Percentiles rank a stretch among this genome's conserved stretches.
These are phyloP conservation scores for Naso thynnoides DNA, from an alignment of 2,797 vertebrate genomes.

Conservation along the genomic window DNA sequence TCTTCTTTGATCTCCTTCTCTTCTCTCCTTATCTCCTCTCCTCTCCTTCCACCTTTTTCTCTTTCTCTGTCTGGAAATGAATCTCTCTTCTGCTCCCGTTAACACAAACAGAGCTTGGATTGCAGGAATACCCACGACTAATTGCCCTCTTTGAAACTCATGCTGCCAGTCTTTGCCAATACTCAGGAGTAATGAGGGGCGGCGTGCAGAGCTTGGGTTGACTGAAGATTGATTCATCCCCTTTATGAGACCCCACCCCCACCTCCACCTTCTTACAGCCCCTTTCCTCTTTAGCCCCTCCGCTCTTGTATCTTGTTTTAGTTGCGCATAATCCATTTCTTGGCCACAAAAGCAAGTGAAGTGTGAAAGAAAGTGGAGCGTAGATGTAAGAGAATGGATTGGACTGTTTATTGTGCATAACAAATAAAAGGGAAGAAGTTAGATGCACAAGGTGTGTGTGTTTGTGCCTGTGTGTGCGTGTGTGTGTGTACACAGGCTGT, in stretches of 20 bases:
- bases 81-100: slow-evolving; percentile 29
- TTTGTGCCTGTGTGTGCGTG: too few relatives aligned
- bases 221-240: slow-evolving; percentile 60
- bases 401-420: slow-evolving; percentile 24
- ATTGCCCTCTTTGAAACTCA: slow-evolving; percentile 62
- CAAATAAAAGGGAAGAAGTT: slow-evolving; percentile 2
- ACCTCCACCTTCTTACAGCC: slow-evolving; percentile 17
- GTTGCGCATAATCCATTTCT: slow-evolving; percentile 70
- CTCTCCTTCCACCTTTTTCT: slow-evolving; percentile 13
- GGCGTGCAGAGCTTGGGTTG: slow-evolving; percentile 45
- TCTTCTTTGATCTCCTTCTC: slow-evolving; percentile 57
- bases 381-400: slow-evolving; percentile 35
- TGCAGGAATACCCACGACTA: slow-evolving; percentile 37
- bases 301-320: slow-evolving; percentile 52
- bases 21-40: slow-evolving; percentile 23
- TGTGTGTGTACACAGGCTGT: slow-evolving; percentile 4
- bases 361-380: slow-evolving; percentile 57
- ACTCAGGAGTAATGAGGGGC: slow-evolving; percentile 30
- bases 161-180: slow-evolving; percentile 10
- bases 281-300: slow-evolving; percentile 1
- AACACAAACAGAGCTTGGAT: slow-evolving; percentile 49
- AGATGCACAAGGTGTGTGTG: slow-evolving; percentile 1
- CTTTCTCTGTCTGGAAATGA: slow-evolving; percentile 8
- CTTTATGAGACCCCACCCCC: slow-evolving; percentile 49
- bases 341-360: slow-evolving; percentile 55